A percentile compares a stretch with the other conserved stretches of the same genome.
These are phyloP conservation scores for Perithous albicinctus DNA, from an alignment of 2,888 invertebrate species.

Conservation along the genomic window DNA sequence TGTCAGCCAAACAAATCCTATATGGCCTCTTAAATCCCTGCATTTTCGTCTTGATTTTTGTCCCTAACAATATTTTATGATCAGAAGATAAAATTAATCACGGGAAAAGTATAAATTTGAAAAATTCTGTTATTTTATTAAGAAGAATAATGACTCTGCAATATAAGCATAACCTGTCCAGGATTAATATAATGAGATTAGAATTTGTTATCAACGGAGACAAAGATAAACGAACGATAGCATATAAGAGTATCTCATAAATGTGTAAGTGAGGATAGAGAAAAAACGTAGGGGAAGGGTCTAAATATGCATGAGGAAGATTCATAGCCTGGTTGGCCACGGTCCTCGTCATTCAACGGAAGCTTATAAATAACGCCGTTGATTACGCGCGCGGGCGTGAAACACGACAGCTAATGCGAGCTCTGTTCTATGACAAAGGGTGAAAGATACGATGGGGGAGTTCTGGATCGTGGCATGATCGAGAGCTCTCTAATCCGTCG, in stretches of 20 bases:
- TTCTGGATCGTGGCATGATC: slow-evolving; percentile 35
- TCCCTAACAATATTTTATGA: background rate
- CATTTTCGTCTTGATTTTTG: too few relatives aligned
- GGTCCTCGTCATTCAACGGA: background rate
- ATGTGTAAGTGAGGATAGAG: background rate
- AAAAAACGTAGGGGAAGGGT: background rate
- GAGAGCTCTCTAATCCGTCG: slow-evolving; percentile 49
- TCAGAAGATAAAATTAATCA: background rate
- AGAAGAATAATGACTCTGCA: background rate
- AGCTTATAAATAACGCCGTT: slow-evolving; percentile 45
- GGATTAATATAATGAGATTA: background rate
- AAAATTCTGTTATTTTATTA: background rate
- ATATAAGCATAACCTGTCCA: background rate
- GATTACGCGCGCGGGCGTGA: slow-evolving; percentile 42
- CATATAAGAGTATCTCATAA: background rate
- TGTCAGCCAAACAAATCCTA: too few relatives aligned
- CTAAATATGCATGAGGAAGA: slow-evolving; percentile 18
- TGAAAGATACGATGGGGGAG: background rate
- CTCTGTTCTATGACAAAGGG: slow-evolving; percentile 21
- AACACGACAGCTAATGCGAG: slow-evolving; percentile 29
- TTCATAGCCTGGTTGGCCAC: background rate
- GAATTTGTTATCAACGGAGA: background rate
- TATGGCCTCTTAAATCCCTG: too few relatives aligned
- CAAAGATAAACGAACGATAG: background rate
- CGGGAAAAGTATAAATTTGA: background rate